These are phyloP conservation scores for Pomacea maculata DNA, from an alignment of 1,140 invertebrate genomes.

Conservation along the genomic window DNA sequence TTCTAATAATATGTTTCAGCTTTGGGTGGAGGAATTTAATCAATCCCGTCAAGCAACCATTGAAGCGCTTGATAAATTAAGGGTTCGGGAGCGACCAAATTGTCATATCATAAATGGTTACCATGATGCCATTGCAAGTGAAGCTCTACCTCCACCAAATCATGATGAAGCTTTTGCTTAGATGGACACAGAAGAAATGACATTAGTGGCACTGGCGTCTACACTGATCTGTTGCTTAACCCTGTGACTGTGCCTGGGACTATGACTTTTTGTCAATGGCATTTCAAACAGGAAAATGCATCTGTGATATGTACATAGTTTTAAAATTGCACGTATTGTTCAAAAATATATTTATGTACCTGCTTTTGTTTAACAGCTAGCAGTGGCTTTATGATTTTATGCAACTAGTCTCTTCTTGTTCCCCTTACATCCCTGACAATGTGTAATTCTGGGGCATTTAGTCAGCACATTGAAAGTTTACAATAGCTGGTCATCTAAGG, in stretches of 20 bases:
- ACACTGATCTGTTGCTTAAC: neutral
- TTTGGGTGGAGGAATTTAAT: slow-evolving; percentile 43
- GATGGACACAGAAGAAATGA: no score
- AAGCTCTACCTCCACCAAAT: neutral
- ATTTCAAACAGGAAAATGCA: no score
- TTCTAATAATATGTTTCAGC: slow-evolving; percentile 15
- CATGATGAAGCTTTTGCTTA: no score
- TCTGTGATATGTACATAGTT: neutral
- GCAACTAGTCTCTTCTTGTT: no score
- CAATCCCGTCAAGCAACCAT: slow-evolving; percentile 28
- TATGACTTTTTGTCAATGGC: no score
- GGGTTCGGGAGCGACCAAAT: slow-evolving; percentile 27
- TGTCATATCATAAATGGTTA: neutral
- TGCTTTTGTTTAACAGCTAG: neutral
- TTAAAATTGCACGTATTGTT: neutral
- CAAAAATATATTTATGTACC: neutral
- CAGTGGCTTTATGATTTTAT: no score
- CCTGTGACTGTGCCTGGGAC: no score
- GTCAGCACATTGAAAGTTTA: no score
- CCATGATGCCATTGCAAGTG: neutral
- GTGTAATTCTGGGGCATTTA: no score
- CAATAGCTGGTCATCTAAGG: no score
- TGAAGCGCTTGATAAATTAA: slow-evolving; percentile 28
- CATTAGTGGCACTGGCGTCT: neutral
- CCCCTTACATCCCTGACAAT: no score